Conservation (phyloP, 2,888 invertebrate genomes). For the Petrolisthes manimaculis region DNA sequence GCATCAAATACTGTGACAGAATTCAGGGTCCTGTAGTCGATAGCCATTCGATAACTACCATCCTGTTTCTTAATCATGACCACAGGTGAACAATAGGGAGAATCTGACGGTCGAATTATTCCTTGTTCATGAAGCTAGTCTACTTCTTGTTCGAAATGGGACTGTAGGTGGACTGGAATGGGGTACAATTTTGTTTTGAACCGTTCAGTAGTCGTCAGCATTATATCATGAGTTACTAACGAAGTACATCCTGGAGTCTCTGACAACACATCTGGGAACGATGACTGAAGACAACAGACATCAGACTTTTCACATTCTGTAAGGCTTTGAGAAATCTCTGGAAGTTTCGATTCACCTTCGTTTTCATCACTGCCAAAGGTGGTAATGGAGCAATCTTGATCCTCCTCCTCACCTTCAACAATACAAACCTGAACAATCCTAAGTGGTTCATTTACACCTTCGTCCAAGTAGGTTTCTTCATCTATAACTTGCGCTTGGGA, state of each 20-base stretch:
- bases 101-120: conserved; percentile 10
- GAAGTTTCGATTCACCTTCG: neutral
- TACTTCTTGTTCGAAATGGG: conserved; percentile 18
- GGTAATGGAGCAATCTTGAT: neutral
- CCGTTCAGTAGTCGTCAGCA: neutral
- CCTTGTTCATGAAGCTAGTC: neutral
- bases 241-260: conserved; percentile 4
- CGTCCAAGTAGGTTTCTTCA: neutral
- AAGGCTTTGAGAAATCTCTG: neutral
- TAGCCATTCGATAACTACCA: neutral
- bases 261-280: conserved; percentile 6
- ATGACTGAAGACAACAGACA: neutral
- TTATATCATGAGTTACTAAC: conserved; percentile 2
- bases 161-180: neutral
- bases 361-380: neutral
- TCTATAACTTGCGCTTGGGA: neutral
- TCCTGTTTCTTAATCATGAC: neutral
- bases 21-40: conserved; percentile 26
- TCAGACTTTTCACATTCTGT: neutral
- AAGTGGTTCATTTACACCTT: neutral
- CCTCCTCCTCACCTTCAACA: neutral
- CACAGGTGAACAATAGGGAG: neutral
- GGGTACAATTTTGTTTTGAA: conserved; percentile 14
- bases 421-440: neutral
- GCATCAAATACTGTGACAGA: conserved; percentile 16